Evolutionary conservation across 1,140 invertebrate species (phyloP).

Genomic region (Brevipalpus yothersi): DNA sequence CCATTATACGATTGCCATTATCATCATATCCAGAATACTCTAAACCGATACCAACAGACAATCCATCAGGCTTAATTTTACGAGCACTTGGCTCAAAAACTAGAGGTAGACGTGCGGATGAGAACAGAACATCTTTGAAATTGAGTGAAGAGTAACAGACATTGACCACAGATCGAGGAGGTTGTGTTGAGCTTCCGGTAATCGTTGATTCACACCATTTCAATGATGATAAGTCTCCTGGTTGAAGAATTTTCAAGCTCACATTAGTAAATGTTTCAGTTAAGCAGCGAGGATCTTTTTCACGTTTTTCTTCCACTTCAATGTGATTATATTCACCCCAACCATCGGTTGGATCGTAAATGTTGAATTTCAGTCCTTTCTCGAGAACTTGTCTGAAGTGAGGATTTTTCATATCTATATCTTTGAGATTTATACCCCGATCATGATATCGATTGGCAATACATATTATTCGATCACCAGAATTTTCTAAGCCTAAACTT

Average conservation of each 20-base stretch:
- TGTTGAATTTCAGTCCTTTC: constrained; percentile 10
- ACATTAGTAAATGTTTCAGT: neutral
- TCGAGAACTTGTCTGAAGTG: constrained; percentile 18
- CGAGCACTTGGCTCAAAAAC: constrained; percentile 20
- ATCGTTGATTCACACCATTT: constrained; percentile 22
- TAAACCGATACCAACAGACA: constrained; percentile 25
- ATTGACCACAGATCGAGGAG: constrained; percentile 31
- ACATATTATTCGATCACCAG: constrained; percentile 40
- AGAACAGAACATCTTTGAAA: constrained; percentile 16
- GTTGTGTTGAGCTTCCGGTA: constrained; percentile 18
- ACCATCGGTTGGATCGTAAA: neutral
- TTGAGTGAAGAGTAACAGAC: constrained; percentile 7
- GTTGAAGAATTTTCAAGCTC: constrained; percentile 1
- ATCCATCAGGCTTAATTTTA: neutral
- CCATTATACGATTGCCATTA: constrained; percentile 65
- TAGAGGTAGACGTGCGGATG: constrained; percentile 38
- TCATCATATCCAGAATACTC: constrained; percentile 36
- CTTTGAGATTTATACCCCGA: neutral
- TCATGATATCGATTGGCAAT: constrained; percentile 7
- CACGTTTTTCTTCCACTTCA: constrained; percentile 17
- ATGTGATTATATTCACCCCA: constrained; percentile 15
- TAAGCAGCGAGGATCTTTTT: neutral
- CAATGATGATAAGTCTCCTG: constrained; percentile 5
- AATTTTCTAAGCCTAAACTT: constrained; percentile 58
- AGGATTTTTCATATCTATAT: neutral